Evolutionary conservation across 2,888 invertebrate genomes (phyloP).

Genomic region (Melieria crassipennis): DNA sequence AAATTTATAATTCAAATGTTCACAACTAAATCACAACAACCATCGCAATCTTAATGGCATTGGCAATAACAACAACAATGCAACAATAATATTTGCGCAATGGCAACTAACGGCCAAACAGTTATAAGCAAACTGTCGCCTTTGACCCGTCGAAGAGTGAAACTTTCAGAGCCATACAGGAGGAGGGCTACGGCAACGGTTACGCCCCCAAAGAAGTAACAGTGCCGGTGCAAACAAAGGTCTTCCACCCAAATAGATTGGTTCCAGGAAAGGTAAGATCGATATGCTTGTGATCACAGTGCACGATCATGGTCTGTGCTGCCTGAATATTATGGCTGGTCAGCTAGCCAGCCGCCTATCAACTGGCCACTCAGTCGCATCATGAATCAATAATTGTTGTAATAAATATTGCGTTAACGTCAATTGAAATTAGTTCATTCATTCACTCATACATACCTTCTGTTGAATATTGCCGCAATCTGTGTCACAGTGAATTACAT

Average conservation of each 20-base stretch:
- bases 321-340: conserved; percentile 39
- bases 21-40: conserved; percentile 36
- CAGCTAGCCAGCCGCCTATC: conserved; percentile 45
- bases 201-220: conserved; percentile 76
- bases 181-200: conserved; percentile 74
- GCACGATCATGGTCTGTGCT: conserved; percentile 36
- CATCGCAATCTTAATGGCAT: conserved; percentile 30
- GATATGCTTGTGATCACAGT: conserved; percentile 45
- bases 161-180: conserved; percentile 87
- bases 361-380: conserved; percentile 41
- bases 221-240: conserved; percentile 77
- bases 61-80: conserved; percentile 14
- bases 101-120: conserved; percentile 40
- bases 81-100: too few relatives aligned
- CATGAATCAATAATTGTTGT: not conserved
- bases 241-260: conserved; percentile 73
- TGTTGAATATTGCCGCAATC: conserved; percentile 14
- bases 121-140: conserved; percentile 74
- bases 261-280: conserved; percentile 70
- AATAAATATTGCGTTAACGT: too few relatives aligned
- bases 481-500: too few relatives aligned
- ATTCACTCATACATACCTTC: not conserved
- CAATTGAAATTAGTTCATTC: not conserved
- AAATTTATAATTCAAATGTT: conserved; percentile 30
- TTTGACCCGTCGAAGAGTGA: conserved; percentile 91